Evolutionary conservation across 1,140 invertebrate species (phyloP).

Genomic region (Homarus americanus): DNA sequence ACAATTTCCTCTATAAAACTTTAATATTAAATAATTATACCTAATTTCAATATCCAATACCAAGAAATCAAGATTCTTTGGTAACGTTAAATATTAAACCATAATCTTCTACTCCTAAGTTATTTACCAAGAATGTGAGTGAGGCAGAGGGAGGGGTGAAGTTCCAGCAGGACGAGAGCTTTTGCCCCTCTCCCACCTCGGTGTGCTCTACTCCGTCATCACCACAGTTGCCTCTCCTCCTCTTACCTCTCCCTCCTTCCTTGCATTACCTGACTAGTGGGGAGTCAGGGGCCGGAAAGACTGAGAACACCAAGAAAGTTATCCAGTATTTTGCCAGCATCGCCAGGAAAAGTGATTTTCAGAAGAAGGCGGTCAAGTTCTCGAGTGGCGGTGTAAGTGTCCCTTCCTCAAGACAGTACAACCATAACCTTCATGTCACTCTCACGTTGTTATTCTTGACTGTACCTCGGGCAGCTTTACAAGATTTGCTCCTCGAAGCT

Average conservation of each 20-base stretch:
- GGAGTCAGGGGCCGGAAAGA: slow-evolving; percentile 84
- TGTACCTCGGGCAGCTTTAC: neutral
- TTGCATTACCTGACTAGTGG: slow-evolving; percentile 77
- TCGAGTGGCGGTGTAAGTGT: slow-evolving; percentile 61
- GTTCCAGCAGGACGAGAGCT: slow-evolving; percentile 28
- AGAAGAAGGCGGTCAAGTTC: slow-evolving; percentile 81
- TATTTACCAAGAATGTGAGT: neutral
- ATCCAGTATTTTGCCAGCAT: slow-evolving; percentile 84
- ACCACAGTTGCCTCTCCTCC: neutral
- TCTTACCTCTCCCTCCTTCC: slow-evolving; percentile 9
- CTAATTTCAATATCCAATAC: neutral
- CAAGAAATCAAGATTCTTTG: neutral
- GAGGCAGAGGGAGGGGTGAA: slow-evolving; percentile 9
- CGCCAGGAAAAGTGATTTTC: slow-evolving; percentile 81
- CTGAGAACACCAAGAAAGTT: slow-evolving; percentile 85
- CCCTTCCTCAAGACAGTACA: neutral
- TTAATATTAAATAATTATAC: neutral
- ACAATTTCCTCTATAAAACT: neutral
- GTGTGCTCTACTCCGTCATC: no score
- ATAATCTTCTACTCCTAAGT: neutral
- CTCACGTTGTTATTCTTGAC: neutral
- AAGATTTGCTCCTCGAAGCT: neutral
- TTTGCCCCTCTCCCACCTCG: neutral
- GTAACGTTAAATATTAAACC: neutral
- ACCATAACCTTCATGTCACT: neutral